These are phyloP conservation scores for Galeruca laticollis DNA, from an alignment of 2,888 invertebrate species.

Conservation along the genomic window DNA sequence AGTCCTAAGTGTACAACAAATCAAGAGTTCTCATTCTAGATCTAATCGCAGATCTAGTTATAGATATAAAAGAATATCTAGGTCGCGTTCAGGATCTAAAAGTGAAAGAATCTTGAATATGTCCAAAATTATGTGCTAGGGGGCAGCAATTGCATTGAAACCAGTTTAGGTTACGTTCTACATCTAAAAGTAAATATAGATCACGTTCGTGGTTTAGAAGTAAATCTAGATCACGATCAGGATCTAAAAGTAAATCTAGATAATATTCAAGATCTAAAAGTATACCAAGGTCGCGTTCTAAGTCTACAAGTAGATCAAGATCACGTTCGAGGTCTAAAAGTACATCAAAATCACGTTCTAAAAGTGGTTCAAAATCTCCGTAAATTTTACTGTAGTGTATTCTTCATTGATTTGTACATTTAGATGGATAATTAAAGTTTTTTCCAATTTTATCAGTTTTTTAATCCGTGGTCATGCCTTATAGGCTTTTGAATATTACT, in stretches of 20 bases:
- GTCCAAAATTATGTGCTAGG: no score
- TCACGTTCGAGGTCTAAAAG: constrained; percentile 48
- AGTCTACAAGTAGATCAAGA: constrained; percentile 56
- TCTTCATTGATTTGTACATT: constrained; percentile 35
- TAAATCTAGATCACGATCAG: constrained; percentile 57
- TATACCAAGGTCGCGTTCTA: constrained; percentile 61
- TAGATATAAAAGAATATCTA: no score
- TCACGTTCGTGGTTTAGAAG: constrained; percentile 58
- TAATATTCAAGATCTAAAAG: constrained; percentile 62
- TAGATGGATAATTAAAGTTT: neutral
- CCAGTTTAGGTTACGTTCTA: constrained; percentile 56
- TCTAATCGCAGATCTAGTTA: no score
- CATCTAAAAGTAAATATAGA: constrained; percentile 59
- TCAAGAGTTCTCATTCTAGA: no score
- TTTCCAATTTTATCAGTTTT: constrained; percentile 42
- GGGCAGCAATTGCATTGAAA: no score
- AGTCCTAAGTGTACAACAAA: no score
- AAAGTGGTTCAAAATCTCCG: constrained; percentile 55
- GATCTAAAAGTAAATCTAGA: constrained; percentile 60
- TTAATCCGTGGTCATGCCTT: no score
- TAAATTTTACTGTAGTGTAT: constrained; percentile 53
- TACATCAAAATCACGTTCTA: constrained; percentile 40
- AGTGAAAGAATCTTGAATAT: no score
- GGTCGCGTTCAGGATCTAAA: no score
- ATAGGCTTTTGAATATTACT: neutral